These are phyloP conservation scores for Amphipyra tragopoginis DNA, from an alignment of 2,888 invertebrate species.

Conservation along the genomic window DNA sequence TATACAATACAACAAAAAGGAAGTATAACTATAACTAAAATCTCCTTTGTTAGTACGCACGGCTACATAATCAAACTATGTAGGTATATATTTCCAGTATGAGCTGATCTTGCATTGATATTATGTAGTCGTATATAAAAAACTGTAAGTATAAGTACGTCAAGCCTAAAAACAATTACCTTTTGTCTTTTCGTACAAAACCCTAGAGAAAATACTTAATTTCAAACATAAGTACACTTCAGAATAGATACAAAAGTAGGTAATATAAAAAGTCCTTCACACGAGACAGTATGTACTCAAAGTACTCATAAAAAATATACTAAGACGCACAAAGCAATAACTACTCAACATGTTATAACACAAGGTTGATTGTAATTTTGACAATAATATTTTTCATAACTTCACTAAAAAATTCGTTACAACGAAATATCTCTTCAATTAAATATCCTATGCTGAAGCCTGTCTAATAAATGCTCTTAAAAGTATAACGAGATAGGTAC, in stretches of 20 bases:
- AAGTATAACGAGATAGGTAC: slow-evolving; percentile 9
- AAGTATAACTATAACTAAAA: too few relatives aligned
- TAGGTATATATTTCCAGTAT: too few relatives aligned
- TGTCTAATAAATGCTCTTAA: slow-evolving; percentile 9
- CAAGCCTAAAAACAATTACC: too few relatives aligned
- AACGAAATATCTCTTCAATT: slow-evolving; percentile 14
- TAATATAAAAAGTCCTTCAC: slow-evolving; percentile 14
- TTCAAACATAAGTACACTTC: too few relatives aligned
- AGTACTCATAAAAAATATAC: slow-evolving; percentile 13
- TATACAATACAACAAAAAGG: too few relatives aligned
- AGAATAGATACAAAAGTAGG: background rate
- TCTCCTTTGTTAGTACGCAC: too few relatives aligned
- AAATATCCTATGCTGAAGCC: slow-evolving; percentile 9
- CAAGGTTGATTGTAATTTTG: slow-evolving; percentile 14
- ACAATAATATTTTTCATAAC: slow-evolving; percentile 8
- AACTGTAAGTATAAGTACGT: too few relatives aligned
- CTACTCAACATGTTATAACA: background rate
- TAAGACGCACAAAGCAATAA: slow-evolving; percentile 12
- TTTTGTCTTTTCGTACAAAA: too few relatives aligned
- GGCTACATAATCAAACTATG: too few relatives aligned
- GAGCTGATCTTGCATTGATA: too few relatives aligned
- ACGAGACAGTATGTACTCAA: slow-evolving; percentile 10
- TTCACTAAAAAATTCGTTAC: slow-evolving; percentile 4
- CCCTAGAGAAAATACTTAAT: too few relatives aligned
- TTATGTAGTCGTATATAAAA: too few relatives aligned